A percentile compares a stretch with the other conserved stretches of the same genome.
Conservation (phyloP, 2,888 invertebrate species). For the Abrostola tripartita region DNA sequence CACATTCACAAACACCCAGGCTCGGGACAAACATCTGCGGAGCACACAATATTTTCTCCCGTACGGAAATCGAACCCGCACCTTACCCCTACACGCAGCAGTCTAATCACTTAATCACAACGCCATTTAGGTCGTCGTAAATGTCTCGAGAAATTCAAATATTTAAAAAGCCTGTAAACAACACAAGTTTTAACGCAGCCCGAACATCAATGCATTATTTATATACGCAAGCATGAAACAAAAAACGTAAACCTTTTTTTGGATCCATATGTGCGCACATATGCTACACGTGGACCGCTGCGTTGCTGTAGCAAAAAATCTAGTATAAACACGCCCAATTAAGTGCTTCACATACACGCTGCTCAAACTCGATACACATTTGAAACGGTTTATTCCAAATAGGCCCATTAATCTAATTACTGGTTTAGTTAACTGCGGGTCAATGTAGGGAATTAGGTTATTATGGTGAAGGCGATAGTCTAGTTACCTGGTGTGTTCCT, state of each 20-base stretch:
- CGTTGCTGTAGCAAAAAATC: conserved; percentile 26
- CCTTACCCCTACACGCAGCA: too few species aligned
- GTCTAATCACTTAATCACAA: too few species aligned
- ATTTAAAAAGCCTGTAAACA: conserved; percentile 30
- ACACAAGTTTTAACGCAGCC: conserved; percentile 21
- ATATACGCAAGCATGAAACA: conserved; percentile 36
- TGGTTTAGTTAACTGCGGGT: conserved; percentile 29
- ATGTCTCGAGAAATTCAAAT: conserved; percentile 16
- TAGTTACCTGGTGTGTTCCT: conserved; percentile 4
- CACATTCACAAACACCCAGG: too few species aligned
- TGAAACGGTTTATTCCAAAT: conserved; percentile 27
- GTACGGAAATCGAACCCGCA: too few species aligned
- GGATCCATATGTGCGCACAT: conserved; percentile 39
- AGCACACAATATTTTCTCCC: too few species aligned
- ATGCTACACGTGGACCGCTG: conserved; percentile 44
- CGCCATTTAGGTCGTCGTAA: too few species aligned
- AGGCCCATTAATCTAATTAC: conserved; percentile 20
- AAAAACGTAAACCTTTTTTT: conserved; percentile 41
- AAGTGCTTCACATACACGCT: conserved; percentile 13
- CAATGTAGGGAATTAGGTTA: conserved; percentile 32
- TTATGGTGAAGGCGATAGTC: conserved; percentile 7
- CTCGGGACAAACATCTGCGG: too few species aligned
- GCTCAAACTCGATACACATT: conserved; percentile 13
- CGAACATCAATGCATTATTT: conserved; percentile 38
- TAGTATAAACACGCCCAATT: conserved; percentile 39